Evolutionary conservation across 2,113 vertebrate species (phyloP), one percentile per base, ranked within the genome.

Genomic region (Myocastor coypus): DNA sequence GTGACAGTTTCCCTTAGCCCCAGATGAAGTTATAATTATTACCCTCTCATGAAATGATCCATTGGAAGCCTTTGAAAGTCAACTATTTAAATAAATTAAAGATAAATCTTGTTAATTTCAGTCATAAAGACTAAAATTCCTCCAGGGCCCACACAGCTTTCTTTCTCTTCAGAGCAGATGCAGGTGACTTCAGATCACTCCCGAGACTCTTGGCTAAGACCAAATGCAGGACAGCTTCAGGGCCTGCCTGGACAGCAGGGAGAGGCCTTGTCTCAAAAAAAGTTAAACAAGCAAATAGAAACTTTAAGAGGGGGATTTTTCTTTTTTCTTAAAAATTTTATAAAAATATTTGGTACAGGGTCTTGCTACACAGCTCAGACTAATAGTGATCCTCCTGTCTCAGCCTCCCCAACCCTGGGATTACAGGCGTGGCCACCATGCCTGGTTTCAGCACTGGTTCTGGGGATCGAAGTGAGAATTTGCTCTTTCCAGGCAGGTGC

Each of bases 61-160:
- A n/a, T 24, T 68, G 50, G 92, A 80, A 71, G 40, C 59, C 3
- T 78, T 64, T 52, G 63, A 93, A 40, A 78, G 30, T 34, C 55
- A 95, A 77, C 75, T 75, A 77, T 77, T 87, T 91, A 88, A 94
- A 88, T 75, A 95, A 90, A 82, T 78, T n/a, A 73, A 89, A 69
- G 4, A 26, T 34, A 71, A 73, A 81, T 93, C 22, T 10, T 73
- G 83, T 83, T 90, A 30, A 12, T 68, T 68, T 85, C 52, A 40
- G 24, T 68, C 32, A 52, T 83, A 89, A 83, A 82, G 64, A 82
- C 40, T 64, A 50, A 87, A 92, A 64, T 89, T 42, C 55, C 50
- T 92, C 75, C 20, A 52, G 94, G 81, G n/a, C 42, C 46, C 64
- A 14, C 4, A 34, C 77, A 11, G 64, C 75, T 89, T 83, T 96